Evolutionary conservation across 2,797 vertebrate genomes (phyloP).

Genomic region (Schizopygopsis malacanthus): DNA sequence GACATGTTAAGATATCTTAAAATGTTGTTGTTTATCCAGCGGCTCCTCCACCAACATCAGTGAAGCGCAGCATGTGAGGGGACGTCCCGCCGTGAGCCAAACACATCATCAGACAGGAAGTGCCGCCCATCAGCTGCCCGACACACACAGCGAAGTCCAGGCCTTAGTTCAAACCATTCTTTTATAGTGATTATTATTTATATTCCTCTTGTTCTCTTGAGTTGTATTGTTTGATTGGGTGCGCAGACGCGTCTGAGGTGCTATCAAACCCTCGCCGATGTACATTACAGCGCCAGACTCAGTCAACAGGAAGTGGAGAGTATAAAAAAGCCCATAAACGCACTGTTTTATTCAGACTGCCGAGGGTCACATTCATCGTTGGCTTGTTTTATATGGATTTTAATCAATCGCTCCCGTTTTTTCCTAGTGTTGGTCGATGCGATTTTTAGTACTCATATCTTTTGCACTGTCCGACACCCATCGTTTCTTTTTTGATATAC

Average conservation of each 20-base stretch:
- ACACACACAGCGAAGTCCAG: conserved; percentile 35
- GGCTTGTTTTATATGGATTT: conserved; percentile 43
- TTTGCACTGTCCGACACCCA: conserved; percentile 65
- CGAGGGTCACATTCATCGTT: conserved; percentile 18
- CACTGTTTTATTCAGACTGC: conserved; percentile 11
- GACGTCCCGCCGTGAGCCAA: neutral
- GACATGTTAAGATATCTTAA: neutral
- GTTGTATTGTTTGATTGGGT: conserved; percentile 49
- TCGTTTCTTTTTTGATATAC: conserved; percentile 64
- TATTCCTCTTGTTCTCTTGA: conserved; percentile 58
- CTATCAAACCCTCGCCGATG: conserved; percentile 60
- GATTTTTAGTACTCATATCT: conserved; percentile 54
- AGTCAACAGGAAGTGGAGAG: neutral
- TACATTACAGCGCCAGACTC: conserved; percentile 61
- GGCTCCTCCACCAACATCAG: conserved; percentile 21
- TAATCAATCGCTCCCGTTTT: conserved; percentile 56
- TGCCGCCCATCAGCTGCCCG: conserved; percentile 54
- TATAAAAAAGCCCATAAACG: neutral
- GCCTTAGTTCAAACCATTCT: conserved; percentile 23
- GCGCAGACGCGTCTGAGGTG: conserved; percentile 39
- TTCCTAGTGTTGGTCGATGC: conserved; percentile 40
- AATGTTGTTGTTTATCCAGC: neutral
- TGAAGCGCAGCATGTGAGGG: conserved; percentile 27
- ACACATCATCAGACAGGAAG: conserved; percentile 22
- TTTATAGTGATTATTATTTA: conserved; percentile 41